These are phyloP conservation scores for Eretmodus cyanostictus DNA, from an alignment of 2,113 vertebrate genomes.

Conservation along the genomic window DNA sequence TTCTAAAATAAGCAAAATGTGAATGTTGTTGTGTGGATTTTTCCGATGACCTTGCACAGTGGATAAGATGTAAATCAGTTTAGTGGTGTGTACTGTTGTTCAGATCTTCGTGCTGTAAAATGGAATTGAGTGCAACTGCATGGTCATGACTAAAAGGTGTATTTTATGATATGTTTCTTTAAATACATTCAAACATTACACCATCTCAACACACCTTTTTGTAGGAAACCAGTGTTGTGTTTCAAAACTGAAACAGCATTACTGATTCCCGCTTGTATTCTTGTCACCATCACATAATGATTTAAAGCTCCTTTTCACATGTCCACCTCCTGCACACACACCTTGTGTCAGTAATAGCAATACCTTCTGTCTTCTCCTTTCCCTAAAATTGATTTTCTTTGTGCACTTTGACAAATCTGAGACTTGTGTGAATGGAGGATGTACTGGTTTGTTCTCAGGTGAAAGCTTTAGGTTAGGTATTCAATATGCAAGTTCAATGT, in stretches of 20 bases:
- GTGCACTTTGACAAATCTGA: not conserved
- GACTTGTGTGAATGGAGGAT: not conserved
- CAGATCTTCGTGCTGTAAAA: not conserved
- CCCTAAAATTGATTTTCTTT: not conserved
- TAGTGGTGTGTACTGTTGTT: not conserved
- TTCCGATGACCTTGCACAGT: not conserved
- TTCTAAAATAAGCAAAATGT: not conserved
- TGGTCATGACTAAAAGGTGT: not conserved
- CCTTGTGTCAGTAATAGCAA: not conserved
- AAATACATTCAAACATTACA: not conserved
- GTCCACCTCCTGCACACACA: not conserved
- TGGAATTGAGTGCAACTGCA: slow-evolving; percentile 32
- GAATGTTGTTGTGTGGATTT: not conserved
- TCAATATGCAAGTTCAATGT: slow-evolving; percentile 43
- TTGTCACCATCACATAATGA: not conserved
- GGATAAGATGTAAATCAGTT: not conserved
- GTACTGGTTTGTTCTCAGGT: slow-evolving; percentile 25
- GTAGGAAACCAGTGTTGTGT: not conserved
- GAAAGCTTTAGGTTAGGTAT: not conserved
- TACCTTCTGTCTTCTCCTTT: not conserved
- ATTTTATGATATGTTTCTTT: not conserved
- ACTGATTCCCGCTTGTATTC: not conserved
- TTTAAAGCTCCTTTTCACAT: not conserved
- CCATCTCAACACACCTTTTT: not conserved
- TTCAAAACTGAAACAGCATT: not conserved